Percentiles rank a stretch among this genome's conserved stretches.
phyloP scores from a whole-genome alignment of 2,888 invertebrate species.

The Sinodicranocentrus sp. region DNA sequence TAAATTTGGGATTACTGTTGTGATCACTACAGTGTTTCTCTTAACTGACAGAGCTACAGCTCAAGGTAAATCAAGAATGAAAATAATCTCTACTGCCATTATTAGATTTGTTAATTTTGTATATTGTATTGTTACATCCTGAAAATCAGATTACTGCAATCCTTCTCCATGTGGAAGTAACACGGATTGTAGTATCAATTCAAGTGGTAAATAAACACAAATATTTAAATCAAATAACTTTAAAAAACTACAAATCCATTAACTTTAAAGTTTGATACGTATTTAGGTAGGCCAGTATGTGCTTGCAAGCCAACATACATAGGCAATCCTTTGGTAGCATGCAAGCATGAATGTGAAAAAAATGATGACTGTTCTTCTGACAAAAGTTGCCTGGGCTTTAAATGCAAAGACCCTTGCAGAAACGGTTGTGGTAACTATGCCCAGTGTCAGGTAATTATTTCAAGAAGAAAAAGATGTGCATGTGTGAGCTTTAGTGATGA shows the following conservation, averaged over 20 bases:
- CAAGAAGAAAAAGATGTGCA: too few relatives aligned
- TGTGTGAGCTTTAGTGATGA: background rate
- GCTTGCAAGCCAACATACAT: conserved; percentile 81
- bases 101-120: too few relatives aligned
- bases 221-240: too few relatives aligned
- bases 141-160: conserved; percentile 81
- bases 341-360: conserved; percentile 77
- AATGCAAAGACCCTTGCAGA: conserved; percentile 86
- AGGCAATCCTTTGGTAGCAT: conserved; percentile 76
- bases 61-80: background rate
- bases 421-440: conserved; percentile 87
- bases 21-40: background rate
- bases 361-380: conserved; percentile 78
- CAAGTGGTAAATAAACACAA: too few relatives aligned
- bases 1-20: too few relatives aligned
- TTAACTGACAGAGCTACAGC: background rate
- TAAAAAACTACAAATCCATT: too few relatives aligned
- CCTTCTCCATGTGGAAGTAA: conserved; percentile 78
- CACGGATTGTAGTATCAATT: conserved; percentile 55
- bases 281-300: conserved; percentile 88
- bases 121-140: too few relatives aligned
- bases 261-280: too few relatives aligned
- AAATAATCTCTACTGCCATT: too few relatives aligned
- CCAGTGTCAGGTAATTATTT: conserved; percentile 82
- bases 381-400: conserved; percentile 86